Conservation (phyloP, 2,888 invertebrate species). For the Hyposoter dolosus region DNA sequence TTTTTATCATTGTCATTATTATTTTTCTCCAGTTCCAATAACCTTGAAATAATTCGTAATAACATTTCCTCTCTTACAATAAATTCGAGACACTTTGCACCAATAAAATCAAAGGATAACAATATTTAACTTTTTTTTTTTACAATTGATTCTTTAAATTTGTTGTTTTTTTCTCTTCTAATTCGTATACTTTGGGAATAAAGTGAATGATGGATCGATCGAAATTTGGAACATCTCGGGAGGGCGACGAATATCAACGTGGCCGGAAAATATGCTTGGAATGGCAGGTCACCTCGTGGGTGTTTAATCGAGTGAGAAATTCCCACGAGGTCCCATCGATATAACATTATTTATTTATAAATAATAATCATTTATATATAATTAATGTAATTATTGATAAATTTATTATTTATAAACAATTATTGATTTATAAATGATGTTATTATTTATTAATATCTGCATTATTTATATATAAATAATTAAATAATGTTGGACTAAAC, state of each 20-base stretch:
- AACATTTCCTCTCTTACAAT: conserved; percentile 36
- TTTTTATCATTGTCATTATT: neutral
- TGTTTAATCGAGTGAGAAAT: conserved; percentile 34
- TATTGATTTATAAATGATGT: conserved; percentile 13
- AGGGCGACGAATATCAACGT: conserved; percentile 55
- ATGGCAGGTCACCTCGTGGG: conserved; percentile 33
- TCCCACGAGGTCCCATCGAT: conserved; percentile 34
- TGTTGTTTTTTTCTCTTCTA: conserved; percentile 15
- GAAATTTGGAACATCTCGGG: neutral
- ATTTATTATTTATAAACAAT: neutral
- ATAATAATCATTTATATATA: neutral
- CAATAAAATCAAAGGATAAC: conserved; percentile 71
- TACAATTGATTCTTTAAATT: neutral
- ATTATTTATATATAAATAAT: neutral
- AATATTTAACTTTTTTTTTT: conserved; percentile 38
- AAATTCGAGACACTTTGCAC: conserved; percentile 56
- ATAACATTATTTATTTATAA: conserved; percentile 1
- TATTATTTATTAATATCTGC: neutral
- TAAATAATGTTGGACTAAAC: conserved; percentile 60
- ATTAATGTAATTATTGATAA: conserved; percentile 14
- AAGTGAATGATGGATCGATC: neutral
- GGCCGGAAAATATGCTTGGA: conserved; percentile 54
- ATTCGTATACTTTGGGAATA: conserved; percentile 48
- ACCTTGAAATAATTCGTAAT: conserved; percentile 38
- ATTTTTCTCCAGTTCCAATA: conserved; percentile 7